A percentile compares a stretch with the other conserved stretches of the same genome.
phyloP scores from a whole-genome alignment of 2,797 vertebrate species.

The Psittacula derbiana region DNA sequence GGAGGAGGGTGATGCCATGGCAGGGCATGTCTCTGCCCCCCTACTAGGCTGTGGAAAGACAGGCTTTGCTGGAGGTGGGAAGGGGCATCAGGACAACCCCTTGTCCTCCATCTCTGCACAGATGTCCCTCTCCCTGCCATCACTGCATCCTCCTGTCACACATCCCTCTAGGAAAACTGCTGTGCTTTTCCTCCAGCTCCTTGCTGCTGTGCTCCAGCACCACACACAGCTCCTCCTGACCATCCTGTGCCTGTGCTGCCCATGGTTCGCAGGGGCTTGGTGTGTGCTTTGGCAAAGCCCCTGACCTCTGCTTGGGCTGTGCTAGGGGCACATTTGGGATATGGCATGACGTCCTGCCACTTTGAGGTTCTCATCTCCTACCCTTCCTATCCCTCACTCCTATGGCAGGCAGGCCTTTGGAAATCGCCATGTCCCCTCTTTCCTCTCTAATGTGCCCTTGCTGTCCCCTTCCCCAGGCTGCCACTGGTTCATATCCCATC shows the following conservation, averaged over 20 bases:
- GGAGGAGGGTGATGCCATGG: background rate
- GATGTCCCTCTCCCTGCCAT: background rate
- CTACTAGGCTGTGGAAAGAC: background rate
- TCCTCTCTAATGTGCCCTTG: background rate
- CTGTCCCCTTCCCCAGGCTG: slow-evolving; percentile 70
- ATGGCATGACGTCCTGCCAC: background rate
- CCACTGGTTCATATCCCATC: slow-evolving; percentile 84
- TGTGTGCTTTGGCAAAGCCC: background rate
- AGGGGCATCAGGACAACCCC: background rate
- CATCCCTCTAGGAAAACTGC: background rate
- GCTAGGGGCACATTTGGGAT: background rate
- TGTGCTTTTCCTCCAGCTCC: background rate
- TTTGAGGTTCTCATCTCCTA: background rate
- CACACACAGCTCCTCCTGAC: background rate
- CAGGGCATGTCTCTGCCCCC: background rate
- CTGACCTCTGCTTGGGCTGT: background rate
- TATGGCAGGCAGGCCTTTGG: background rate
- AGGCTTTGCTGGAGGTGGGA: background rate
- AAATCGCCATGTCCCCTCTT: background rate
- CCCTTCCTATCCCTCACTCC: background rate
- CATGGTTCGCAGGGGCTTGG: accelerated
- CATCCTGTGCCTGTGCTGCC: accelerated
- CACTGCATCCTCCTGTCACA: background rate
- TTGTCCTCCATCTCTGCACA: background rate
- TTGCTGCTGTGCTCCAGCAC: background rate